Evolutionary conservation across 2,888 invertebrate genomes (phyloP), one percentile per base, ranked within the genome.

Genomic region (Brachypterus glaber): DNA sequence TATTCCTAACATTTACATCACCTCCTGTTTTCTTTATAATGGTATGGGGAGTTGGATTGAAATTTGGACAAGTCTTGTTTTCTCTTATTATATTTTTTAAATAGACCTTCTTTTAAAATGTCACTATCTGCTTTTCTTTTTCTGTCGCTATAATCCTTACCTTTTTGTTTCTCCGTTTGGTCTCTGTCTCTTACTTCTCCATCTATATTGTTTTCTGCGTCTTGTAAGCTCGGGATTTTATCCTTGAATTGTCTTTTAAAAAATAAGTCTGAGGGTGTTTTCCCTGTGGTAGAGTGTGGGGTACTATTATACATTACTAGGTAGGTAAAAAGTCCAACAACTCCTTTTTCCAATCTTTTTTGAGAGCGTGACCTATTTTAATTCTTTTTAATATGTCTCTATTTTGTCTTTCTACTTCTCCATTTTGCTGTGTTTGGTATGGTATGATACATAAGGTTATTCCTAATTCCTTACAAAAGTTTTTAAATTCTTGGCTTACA

Each of bases 271-370:
- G 48, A 30, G 17, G 54, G 53, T 4, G 52, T 41, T 36, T 46
- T 48, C 4, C 45, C 42, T 17, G 54, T 54, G 17, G 40, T 44
- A n/a, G 52, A 42, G 37, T 56, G 54, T 12, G 51, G 52, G 18
- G 56, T 49, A 17, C 41, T 35, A 16, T 45, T 46, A 29, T 48
- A 48, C 49, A 48, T 51, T 13, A 42, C 37, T 14, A n/a, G n/a
- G n/a, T n/a, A n/a, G n/a, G n/a, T n/a, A 47, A 16, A 34, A 41
- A 49, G 33, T 47, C 36, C 7, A 42, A 24, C 40, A 51, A 34
- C 21, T 51, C 46, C 2, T 34, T 32, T 33, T 41, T 45, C 49
- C 47, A 53, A 33, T 48, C 30, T 39, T 9, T 36, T 33, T 33
- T 31, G 11, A 15, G 11, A 9, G 16, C 15, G 12, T 33, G 34